A percentile compares a stretch with the other conserved stretches of the same genome.
These are phyloP conservation scores for Isurus oxyrinchus DNA, from an alignment of 2,113 vertebrate species.

Conservation along the genomic window DNA sequence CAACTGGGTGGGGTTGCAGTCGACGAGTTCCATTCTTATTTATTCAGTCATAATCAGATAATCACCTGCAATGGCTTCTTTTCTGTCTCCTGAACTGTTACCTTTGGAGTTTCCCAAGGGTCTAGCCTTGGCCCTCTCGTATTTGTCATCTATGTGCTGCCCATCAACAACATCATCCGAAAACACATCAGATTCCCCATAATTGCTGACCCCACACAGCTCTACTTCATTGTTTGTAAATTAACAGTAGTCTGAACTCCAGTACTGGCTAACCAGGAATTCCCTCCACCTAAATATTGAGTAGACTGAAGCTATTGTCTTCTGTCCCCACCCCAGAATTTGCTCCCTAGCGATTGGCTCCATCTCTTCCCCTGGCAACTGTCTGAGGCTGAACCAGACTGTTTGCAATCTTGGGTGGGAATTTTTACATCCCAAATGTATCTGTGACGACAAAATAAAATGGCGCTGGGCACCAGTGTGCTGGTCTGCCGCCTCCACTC, in stretches of 20 bases:
- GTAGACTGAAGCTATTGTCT: neutral
- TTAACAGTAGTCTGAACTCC: no score
- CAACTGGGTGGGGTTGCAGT: neutral
- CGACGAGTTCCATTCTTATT: neutral
- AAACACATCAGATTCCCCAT: neutral
- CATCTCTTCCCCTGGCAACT: no score
- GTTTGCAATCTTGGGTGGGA: neutral
- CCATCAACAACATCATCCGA: neutral
- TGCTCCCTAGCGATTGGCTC: neutral
- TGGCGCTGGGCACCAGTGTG: neutral
- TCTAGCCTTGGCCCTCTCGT: neutral
- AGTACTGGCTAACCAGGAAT: neutral
- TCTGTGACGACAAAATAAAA: neutral
- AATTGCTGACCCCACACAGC: neutral
- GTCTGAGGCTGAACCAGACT: no score
- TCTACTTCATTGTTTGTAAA: no score
- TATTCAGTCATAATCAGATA: neutral
- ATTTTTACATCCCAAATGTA: no score
- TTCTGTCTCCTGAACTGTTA: neutral
- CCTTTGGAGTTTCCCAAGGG: neutral
- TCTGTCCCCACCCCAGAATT: no score
- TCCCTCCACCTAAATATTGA: neutral
- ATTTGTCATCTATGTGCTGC: neutral
- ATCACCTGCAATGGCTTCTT: neutral
- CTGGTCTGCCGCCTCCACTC: neutral